A percentile compares a stretch with the other conserved stretches of the same genome.
Evolutionary conservation across 1,140 invertebrate genomes (phyloP).

Genomic region (Homalodisca vitripennis): DNA sequence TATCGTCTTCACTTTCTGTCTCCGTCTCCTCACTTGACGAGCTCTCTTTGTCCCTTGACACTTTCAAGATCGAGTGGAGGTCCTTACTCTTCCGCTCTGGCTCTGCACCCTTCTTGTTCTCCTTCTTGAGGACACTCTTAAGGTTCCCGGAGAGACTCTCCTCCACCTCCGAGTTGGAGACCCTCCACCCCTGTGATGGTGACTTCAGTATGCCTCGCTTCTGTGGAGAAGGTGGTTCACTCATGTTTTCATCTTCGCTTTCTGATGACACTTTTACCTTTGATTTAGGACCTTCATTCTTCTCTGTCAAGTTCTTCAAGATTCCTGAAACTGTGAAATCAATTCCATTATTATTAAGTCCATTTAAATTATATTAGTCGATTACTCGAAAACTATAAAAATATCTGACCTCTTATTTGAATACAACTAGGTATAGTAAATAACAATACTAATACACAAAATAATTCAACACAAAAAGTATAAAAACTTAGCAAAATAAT

Average conservation of each 20-base stretch:
- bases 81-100: not conserved
- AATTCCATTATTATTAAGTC: too few relatives aligned
- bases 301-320: conserved; percentile 39
- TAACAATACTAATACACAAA: too few relatives aligned
- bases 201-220: conserved; percentile 23
- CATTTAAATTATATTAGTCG: too few relatives aligned
- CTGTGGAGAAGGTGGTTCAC: conserved; percentile 1
- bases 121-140: conserved; percentile 22
- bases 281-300: not conserved
- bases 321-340: conserved; percentile 43
- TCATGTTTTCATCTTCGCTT: not conserved
- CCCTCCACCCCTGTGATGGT: not conserved
- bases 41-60: conserved; percentile 7
- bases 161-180: not conserved
- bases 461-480: too few relatives aligned
- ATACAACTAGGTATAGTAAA: too few relatives aligned
- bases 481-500: too few relatives aligned
- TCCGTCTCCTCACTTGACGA: conserved; percentile 23
- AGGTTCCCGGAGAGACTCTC: not conserved
- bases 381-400: too few relatives aligned
- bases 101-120: conserved; percentile 7
- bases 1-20: conserved; percentile 19
- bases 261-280: not conserved
- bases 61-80: conserved; percentile 25
- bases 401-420: too few relatives aligned